Evolutionary conservation across 2,797 vertebrate species (phyloP).

Genomic region (Chaetodon trifasciatus): DNA sequence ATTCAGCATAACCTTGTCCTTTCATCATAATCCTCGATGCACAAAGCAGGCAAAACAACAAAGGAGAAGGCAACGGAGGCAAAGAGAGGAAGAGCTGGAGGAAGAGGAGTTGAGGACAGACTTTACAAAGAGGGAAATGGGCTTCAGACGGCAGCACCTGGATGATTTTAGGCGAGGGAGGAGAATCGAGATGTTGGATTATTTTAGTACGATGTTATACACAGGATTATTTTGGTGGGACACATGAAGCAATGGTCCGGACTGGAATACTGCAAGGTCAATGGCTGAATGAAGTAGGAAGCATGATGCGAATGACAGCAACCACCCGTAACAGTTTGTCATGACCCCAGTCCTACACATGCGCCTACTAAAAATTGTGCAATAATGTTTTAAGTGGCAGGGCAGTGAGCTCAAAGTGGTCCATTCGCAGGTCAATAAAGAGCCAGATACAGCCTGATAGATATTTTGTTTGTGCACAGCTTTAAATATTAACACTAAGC

Average conservation of each 20-base stretch:
- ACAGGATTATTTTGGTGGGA: neutral
- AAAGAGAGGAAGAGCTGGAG: constrained; percentile 54
- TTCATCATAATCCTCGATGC: constrained; percentile 62
- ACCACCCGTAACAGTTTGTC: neutral
- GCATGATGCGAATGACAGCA: constrained; percentile 12
- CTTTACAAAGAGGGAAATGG: constrained; percentile 15
- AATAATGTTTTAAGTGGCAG: neutral
- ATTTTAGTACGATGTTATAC: neutral
- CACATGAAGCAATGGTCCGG: constrained; percentile 6
- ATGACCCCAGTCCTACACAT: neutral
- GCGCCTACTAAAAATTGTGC: neutral
- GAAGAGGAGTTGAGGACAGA: constrained; percentile 43
- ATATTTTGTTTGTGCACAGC: constrained; percentile 1
- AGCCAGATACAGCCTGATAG: neutral
- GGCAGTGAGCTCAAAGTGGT: neutral
- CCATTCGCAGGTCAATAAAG: constrained; percentile 13
- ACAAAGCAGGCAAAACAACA: constrained; percentile 64
- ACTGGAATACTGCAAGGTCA: constrained; percentile 34
- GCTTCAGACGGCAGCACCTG: constrained; percentile 28
- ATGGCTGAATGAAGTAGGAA: neutral
- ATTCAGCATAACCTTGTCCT: constrained; percentile 70
- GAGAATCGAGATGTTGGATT: neutral
- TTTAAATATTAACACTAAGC: neutral
- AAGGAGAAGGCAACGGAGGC: constrained; percentile 40
- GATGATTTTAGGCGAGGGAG: constrained; percentile 5